Conservation (phyloP, 2,888 invertebrate genomes). For the Branchellion lobata region DNA sequence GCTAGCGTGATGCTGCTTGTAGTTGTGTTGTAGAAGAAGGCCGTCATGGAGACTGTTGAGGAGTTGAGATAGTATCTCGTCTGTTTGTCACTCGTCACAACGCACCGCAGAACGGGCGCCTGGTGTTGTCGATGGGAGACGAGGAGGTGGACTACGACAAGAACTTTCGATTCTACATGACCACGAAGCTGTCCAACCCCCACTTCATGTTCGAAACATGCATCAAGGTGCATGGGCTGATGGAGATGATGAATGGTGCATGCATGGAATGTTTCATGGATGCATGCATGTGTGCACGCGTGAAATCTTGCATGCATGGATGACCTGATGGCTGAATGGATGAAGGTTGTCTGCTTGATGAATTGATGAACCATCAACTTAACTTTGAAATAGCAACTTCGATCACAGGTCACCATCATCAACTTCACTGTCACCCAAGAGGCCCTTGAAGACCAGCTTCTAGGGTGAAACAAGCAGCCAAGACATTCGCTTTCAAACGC, state of each 20-base stretch:
- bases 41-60: too few relatives aligned
- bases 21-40: too few relatives aligned
- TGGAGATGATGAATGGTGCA: too few relatives aligned
- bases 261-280: too few relatives aligned
- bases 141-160: slow-evolving; percentile 63
- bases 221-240: slow-evolving; percentile 55
- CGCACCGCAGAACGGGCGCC: slow-evolving; percentile 60
- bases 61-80: too few relatives aligned
- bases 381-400: background rate
- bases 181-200: slow-evolving; percentile 63
- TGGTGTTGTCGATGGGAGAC: slow-evolving; percentile 62
- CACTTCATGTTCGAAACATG: slow-evolving; percentile 63
- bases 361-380: background rate
- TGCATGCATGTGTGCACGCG: too few relatives aligned
- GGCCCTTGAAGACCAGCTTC: slow-evolving; percentile 62
- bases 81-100: too few relatives aligned
- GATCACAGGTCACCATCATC: slow-evolving; percentile 61
- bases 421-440: slow-evolving; percentile 63
- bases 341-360: too few relatives aligned
- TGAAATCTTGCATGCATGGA: too few relatives aligned
- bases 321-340: too few relatives aligned
- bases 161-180: slow-evolving; percentile 63
- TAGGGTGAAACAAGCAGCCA: slow-evolving; percentile 58
- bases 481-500: too few relatives aligned
- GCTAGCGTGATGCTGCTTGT: too few relatives aligned